A percentile compares a stretch with the other conserved stretches of the same genome.
Conservation (phyloP, 2,797 vertebrate species). For the Selene dorsalis region DNA sequence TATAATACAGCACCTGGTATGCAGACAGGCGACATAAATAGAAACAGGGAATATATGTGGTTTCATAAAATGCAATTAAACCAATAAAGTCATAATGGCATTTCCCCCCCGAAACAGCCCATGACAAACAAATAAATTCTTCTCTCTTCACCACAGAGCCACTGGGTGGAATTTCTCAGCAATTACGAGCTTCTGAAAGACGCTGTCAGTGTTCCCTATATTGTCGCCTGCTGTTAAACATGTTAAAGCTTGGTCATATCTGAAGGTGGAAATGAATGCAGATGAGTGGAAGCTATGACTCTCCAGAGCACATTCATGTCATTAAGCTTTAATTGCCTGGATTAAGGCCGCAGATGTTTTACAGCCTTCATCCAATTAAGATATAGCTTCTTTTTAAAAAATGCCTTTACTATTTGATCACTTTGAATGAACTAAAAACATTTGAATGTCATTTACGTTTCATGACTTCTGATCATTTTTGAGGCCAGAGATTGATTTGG, state of each 20-base stretch:
- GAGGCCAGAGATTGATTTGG: neutral
- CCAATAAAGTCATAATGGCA: conserved; percentile 36
- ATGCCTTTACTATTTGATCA: neutral
- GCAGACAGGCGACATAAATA: conserved; percentile 47
- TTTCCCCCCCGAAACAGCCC: conserved; percentile 33
- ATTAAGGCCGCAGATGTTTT: conserved; percentile 53
- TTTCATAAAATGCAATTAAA: conserved; percentile 48
- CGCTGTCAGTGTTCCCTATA: conserved; percentile 23
- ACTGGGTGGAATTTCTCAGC: conserved; percentile 38
- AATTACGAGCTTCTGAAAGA: conserved; percentile 32
- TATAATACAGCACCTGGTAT: conserved; percentile 45
- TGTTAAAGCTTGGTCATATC: conserved; percentile 35
- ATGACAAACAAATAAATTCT: conserved; percentile 58
- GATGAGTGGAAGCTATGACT: conserved; percentile 13
- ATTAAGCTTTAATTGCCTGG: conserved; percentile 52
- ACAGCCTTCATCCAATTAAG: conserved; percentile 23
- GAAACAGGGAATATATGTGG: conserved; percentile 35
- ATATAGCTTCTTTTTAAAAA: conserved; percentile 18
- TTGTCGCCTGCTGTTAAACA: conserved; percentile 47
- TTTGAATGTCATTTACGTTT: neutral
- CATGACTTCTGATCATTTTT: neutral
- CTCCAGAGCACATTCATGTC: conserved; percentile 12
- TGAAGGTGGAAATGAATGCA: conserved; percentile 32
- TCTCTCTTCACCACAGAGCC: conserved; percentile 48
- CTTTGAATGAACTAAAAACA: neutral